Conservation (phyloP, 2,888 invertebrate species). For the Isotomurus palustris region DNA sequence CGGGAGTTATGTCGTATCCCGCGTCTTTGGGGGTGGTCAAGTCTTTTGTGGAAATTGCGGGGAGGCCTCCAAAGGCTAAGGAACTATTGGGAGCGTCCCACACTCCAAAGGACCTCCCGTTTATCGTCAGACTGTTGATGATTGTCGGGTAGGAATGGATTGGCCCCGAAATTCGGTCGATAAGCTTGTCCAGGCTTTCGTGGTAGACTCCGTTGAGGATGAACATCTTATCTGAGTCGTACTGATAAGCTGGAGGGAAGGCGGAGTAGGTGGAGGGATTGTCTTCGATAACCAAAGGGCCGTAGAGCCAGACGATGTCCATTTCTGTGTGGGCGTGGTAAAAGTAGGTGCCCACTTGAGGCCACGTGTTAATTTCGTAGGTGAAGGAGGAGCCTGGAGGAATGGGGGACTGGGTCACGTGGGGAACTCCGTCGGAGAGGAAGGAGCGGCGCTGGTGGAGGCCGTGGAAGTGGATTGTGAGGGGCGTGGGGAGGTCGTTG, state of each 20-base stretch:
- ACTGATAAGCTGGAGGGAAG: constrained; percentile 25
- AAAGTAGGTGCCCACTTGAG: constrained; percentile 33
- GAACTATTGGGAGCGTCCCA: constrained; percentile 16
- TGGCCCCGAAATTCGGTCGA: constrained; percentile 17
- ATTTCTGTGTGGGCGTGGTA: constrained; percentile 36
- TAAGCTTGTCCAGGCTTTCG: constrained; percentile 10
- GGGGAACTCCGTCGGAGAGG: constrained; percentile 32
- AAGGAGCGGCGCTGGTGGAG: constrained; percentile 29
- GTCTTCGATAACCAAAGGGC: constrained; percentile 31
- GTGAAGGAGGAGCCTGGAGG: constrained; percentile 20
- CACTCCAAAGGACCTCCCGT: constrained; percentile 27
- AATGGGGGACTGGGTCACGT: constrained; percentile 29
- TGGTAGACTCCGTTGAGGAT: constrained; percentile 31
- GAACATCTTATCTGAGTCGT: constrained; percentile 30
- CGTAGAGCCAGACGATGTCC: constrained; percentile 32
- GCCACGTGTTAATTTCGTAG: constrained; percentile 21
- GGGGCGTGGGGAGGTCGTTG: constrained; percentile 13
- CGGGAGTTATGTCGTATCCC: constrained; percentile 22
- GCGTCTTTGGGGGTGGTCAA: not conserved
- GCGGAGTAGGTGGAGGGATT: constrained; percentile 11
- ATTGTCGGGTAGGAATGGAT: constrained; percentile 19
- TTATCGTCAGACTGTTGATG: constrained; percentile 17
- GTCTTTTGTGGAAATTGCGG: not conserved
- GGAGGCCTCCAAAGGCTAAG: not conserved
- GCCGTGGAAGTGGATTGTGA: constrained; percentile 34